Percentiles rank a stretch among this genome's conserved stretches.
Conservation (phyloP, 1,140 invertebrate genomes). For the Hypothenemus hampei region DNA sequence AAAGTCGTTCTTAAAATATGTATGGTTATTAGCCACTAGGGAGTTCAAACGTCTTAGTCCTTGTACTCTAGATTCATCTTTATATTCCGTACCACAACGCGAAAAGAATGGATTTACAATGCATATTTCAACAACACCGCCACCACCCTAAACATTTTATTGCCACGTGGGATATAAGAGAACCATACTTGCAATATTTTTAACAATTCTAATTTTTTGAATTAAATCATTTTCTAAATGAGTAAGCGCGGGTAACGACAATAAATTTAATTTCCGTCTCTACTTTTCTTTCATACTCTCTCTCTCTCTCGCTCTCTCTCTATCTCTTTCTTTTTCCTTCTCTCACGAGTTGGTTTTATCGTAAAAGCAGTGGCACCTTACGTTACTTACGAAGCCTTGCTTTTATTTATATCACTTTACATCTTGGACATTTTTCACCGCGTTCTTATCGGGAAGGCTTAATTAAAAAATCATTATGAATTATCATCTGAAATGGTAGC, state of each 20-base stretch:
- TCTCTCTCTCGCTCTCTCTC: too few species aligned
- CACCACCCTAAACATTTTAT: conserved; percentile 18
- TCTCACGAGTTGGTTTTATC: conserved; percentile 28
- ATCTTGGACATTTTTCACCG: conserved; percentile 38
- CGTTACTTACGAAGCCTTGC: conserved; percentile 13
- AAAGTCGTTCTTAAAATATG: conserved; percentile 34
- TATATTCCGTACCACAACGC: conserved; percentile 18
- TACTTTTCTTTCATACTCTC: too few species aligned
- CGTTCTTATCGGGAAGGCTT: conserved; percentile 31
- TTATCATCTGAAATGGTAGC: conserved; percentile 32
- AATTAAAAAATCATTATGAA: conserved; percentile 41
- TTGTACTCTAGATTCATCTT: conserved; percentile 13
- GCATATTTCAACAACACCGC: conserved; percentile 20
- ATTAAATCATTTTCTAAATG: too few species aligned
- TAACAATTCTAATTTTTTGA: not conserved
- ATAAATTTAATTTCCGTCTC: too few species aligned
- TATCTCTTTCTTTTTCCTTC: too few species aligned
- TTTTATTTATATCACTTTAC: conserved; percentile 35
- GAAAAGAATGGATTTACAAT: conserved; percentile 30
- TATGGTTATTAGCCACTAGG: conserved; percentile 31
- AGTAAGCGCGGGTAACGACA: too few species aligned
- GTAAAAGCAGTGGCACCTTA: conserved; percentile 9
- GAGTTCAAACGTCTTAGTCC: conserved; percentile 14
- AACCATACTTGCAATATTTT: too few species aligned
- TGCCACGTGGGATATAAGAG: not conserved